A percentile compares a stretch with the other conserved stretches of the same genome.
Conservation (phyloP, 2,797 vertebrate species). For the Crenichthys baileyi region DNA sequence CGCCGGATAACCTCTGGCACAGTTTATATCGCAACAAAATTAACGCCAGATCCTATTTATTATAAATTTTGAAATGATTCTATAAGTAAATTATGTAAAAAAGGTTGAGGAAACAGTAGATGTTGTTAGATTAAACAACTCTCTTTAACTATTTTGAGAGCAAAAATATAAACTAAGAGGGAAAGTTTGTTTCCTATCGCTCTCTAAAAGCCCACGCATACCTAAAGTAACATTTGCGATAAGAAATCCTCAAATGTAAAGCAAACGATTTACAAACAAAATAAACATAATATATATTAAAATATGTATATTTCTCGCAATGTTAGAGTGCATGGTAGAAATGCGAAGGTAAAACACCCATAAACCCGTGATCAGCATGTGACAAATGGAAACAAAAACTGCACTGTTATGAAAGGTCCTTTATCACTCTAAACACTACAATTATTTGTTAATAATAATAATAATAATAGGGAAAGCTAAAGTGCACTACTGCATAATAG, state of each 20-base stretch:
- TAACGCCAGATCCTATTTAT: too few relatives aligned
- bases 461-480: background rate
- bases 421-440: background rate
- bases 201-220: background rate
- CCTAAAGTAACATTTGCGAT: background rate
- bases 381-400: conserved; percentile 31
- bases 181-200: background rate
- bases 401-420: background rate
- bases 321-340: conserved; percentile 11
- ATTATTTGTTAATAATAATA: background rate
- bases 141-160: background rate
- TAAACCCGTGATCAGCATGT: conserved; percentile 65
- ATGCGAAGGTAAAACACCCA: conserved; percentile 9
- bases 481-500: background rate
- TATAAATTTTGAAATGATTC: background rate
- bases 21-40: background rate
- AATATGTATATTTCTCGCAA: background rate
- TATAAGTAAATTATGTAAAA: background rate
- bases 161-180: background rate
- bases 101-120: background rate
- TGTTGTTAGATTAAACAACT: background rate
- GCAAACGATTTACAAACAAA: background rate
- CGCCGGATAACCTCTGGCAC: background rate
- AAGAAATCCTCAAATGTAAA: background rate
- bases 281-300: background rate